Conservation (phyloP, 2,888 invertebrate species). For the Xylota segnis region DNA sequence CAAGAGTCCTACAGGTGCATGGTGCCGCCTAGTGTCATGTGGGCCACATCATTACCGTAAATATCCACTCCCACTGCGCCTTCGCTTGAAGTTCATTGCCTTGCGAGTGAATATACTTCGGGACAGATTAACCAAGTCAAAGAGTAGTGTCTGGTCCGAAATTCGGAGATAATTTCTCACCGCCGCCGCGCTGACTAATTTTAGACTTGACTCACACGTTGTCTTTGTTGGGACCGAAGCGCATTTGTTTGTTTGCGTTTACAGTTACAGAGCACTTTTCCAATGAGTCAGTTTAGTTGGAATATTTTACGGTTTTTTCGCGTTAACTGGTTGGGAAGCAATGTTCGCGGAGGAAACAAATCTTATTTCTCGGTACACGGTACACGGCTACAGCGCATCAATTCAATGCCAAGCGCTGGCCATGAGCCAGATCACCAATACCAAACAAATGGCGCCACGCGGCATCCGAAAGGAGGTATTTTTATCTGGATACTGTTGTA, state of each 20-base stretch:
- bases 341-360: slow-evolving; percentile 4
- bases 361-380: background rate
- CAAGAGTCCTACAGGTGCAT: background rate
- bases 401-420: slow-evolving; percentile 29
- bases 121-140: slow-evolving; percentile 13
- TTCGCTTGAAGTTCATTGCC: slow-evolving; percentile 55
- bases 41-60: background rate
- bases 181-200: slow-evolving; percentile 4
- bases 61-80: slow-evolving; percentile 21
- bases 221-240: slow-evolving; percentile 3
- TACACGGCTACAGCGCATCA: background rate
- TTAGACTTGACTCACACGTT: slow-evolving; percentile 33
- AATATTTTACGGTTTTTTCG: background rate
- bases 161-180: slow-evolving; percentile 4
- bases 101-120: slow-evolving; percentile 24
- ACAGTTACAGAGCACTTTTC: slow-evolving; percentile 14
- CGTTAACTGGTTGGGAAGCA: slow-evolving; percentile 8
- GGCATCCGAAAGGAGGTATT: slow-evolving; percentile 7
- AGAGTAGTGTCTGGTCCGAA: background rate
- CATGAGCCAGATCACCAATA: slow-evolving; percentile 38
- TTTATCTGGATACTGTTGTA: slow-evolving; percentile 27
- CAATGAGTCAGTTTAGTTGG: slow-evolving; percentile 43
- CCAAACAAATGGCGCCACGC: slow-evolving; percentile 31
- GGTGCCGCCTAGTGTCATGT: slow-evolving; percentile 10
- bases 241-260: slow-evolving; percentile 30